Base-by-base conservation (phyloP, 2,888 invertebrate species). In the Spodoptera littoralis region DNA sequence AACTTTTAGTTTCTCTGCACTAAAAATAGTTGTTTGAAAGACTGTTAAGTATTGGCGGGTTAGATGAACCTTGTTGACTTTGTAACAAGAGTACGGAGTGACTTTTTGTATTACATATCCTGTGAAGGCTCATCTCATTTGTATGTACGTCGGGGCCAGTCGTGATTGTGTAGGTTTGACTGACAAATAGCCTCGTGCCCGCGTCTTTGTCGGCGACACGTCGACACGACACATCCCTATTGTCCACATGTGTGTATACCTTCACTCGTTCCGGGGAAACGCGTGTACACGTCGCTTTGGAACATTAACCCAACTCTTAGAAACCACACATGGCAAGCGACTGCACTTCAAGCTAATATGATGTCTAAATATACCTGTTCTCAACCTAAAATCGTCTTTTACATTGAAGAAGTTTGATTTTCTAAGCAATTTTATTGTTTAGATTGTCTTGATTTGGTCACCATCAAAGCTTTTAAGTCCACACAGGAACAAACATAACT, bases 111-210 rank as follows among this genome's bases (percentile, higher is more conserved):
- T 58, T 73, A 72, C 78, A 80, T 82, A 83, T 84, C 81, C 82
- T 83, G 84, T 82, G 69, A 62, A 79, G 73, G 77, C 76, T 79
- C 78, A 66, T 73, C 81, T 86, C 85, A 90, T 91, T 87, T 86
- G 86, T 89, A 92, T 91, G 86, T 89, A 60, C 74, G 74, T 60
- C 69, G 78, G 68, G 71, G 83, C 77, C 83, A 81, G 79, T 73
- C 76, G 78, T 80, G 86, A 85, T 86, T 85, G 85, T 85, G 80
- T 84, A 77, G 82, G 81, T 80, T 75, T 79, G 84, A 84, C 86
- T 90, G 90, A 91, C 89, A 90, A 91, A 92, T 90, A 87, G 88
- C 84, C 79, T 81, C 84, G 83, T 88, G 86, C 73, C 78, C 79
- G 80, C 62, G 76, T 83, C 89, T 90, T 92, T 92, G 92, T 91